Percentiles rank a stretch among this genome's conserved stretches.
Evolutionary conservation across 1,140 invertebrate genomes (phyloP).

Genomic region (Drosophila nannoptera): DNA sequence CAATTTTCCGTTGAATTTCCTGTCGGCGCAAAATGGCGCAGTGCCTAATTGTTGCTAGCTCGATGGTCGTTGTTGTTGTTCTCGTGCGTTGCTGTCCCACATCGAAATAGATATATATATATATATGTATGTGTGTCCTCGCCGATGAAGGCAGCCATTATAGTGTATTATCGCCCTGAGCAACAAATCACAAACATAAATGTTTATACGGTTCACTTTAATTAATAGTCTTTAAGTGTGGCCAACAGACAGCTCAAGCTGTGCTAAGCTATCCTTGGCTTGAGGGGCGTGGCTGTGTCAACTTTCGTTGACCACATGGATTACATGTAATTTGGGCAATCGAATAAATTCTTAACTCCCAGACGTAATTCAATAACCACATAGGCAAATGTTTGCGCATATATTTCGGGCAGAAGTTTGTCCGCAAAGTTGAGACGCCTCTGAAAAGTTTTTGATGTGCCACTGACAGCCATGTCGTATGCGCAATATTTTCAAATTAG

Average conservation of each 20-base stretch:
- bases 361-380: conserved; percentile 15
- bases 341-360: conserved; percentile 1
- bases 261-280: too few relatives aligned
- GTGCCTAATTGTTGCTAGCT: conserved; percentile 16
- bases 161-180: conserved; percentile 52
- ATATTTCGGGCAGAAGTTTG: conserved; percentile 7
- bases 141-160: conserved; percentile 38
- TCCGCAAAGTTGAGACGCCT: neutral
- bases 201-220: conserved; percentile 46
- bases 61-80: neutral
- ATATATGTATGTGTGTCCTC: conserved; percentile 16
- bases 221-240: conserved; percentile 21
- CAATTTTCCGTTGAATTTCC: conserved; percentile 66
- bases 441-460: conserved; percentile 7
- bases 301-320: neutral
- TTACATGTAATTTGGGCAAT: neutral
- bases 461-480: conserved; percentile 23
- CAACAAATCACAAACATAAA: conserved; percentile 54
- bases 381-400: conserved; percentile 13
- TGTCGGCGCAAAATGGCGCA: conserved; percentile 59
- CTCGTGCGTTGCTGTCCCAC: conserved; percentile 3
- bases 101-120: neutral
- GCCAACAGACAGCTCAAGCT: neutral
- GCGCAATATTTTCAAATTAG: conserved; percentile 41
- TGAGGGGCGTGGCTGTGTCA: neutral